A percentile compares a stretch with the other conserved stretches of the same genome.
Evolutionary conservation across 2,888 invertebrate genomes (phyloP).

Genomic region (Epirrita christyi): DNA sequence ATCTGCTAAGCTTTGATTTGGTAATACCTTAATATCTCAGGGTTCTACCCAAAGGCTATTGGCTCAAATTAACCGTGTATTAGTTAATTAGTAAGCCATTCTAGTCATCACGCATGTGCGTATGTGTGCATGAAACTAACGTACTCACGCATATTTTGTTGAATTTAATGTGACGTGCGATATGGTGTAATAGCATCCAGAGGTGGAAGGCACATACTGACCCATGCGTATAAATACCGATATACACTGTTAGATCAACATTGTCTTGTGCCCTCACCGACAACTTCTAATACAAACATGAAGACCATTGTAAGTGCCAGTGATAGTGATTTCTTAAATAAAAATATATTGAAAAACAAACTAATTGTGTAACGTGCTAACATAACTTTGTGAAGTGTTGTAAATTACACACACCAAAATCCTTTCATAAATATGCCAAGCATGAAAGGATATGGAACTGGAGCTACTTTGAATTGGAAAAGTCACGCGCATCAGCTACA

Average conservation of each 20-base stretch:
- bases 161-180: conserved; percentile 70
- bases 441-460: neutral
- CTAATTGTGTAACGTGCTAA: conserved; percentile 39
- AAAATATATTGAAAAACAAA: conserved; percentile 36
- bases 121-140: conserved; percentile 48
- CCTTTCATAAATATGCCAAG: neutral
- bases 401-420: conserved; percentile 14
- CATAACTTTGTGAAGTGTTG: conserved; percentile 26
- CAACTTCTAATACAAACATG: conserved; percentile 72
- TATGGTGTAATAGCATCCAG: conserved; percentile 75
- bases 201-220: conserved; percentile 73
- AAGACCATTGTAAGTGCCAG: conserved; percentile 79
- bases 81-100: conserved; percentile 42
- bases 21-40: conserved; percentile 4
- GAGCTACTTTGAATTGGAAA: conserved; percentile 3
- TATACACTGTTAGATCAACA: conserved; percentile 73
- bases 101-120: conserved; percentile 55
- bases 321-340: conserved; percentile 55
- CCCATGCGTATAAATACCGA: conserved; percentile 78
- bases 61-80: conserved; percentile 20
- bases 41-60: conserved; percentile 10
- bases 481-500: neutral
- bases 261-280: conserved; percentile 77
- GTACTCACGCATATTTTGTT: conserved; percentile 65
- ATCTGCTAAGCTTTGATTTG: conserved; percentile 5